Evolutionary conservation across 2,797 vertebrate genomes (phyloP).

Genomic region (Crenuchus spilurus): DNA sequence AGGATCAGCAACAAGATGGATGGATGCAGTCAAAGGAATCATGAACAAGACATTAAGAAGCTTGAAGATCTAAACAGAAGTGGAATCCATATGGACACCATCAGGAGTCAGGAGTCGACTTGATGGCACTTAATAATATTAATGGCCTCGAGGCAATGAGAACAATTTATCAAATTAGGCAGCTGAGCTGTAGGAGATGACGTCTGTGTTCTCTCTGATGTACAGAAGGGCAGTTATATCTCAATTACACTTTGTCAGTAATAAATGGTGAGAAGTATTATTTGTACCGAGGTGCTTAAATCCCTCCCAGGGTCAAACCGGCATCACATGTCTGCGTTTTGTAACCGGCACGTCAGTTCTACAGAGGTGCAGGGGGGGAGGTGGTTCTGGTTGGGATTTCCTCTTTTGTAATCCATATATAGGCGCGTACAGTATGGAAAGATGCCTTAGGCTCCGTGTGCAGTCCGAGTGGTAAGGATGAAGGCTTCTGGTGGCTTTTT

Average conservation of each 20-base stretch:
- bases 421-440: constrained; percentile 36
- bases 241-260: neutral
- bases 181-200: neutral
- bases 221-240: neutral
- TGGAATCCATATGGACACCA: too few species aligned
- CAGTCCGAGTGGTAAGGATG: constrained; percentile 39
- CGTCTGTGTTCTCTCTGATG: neutral
- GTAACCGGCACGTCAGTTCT: constrained; percentile 27
- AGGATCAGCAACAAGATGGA: too few species aligned
- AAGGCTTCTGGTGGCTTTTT: constrained; percentile 60
- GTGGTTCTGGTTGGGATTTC: constrained; percentile 8
- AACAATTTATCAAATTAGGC: neutral
- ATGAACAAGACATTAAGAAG: too few species aligned
- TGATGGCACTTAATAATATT: too few species aligned
- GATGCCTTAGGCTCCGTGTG: constrained; percentile 48
- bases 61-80: too few species aligned
- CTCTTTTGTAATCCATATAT: constrained; percentile 48
- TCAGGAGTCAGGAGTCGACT: too few species aligned
- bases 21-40: too few species aligned
- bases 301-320: neutral
- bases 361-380: constrained; percentile 22
- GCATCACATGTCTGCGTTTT: constrained; percentile 14
- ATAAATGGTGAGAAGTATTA: neutral
- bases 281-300: neutral
- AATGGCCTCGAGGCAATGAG: neutral